Evolutionary conservation across 2,113 vertebrate species (phyloP).

Genomic region (Zapus hudsonius): DNA sequence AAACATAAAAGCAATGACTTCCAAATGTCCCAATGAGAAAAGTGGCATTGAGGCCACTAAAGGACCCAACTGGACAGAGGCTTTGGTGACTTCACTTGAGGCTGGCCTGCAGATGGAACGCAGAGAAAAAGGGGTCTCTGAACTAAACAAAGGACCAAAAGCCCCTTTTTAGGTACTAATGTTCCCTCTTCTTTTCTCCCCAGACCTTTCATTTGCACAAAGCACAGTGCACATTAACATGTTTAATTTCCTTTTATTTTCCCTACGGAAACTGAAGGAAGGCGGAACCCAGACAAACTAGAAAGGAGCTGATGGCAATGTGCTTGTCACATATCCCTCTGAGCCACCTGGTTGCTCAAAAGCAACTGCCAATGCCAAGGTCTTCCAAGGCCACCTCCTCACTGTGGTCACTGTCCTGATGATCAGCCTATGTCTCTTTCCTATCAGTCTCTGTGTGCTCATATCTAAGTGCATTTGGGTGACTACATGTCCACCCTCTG

Average conservation of each 20-base stretch:
- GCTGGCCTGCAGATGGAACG: not conserved
- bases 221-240: not conserved
- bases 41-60: not conserved
- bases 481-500: not conserved
- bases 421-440: fast-evolving
- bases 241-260: not conserved
- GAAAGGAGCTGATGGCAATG: not conserved
- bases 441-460: not conserved
- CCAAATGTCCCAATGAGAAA: not conserved
- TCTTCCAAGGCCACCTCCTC: not conserved
- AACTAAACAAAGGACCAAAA: not conserved
- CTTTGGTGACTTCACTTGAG: not conserved
- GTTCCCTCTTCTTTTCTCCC: not conserved
- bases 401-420: not conserved
- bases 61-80: not conserved
- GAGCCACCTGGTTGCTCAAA: not conserved
- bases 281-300: not conserved
- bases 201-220: not conserved
- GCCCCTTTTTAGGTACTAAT: not conserved
- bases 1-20: not conserved
- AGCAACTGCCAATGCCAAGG: not conserved
- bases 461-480: not conserved
- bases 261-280: not conserved
- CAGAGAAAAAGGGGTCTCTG: not conserved
- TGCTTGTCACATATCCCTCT: not conserved